phyloP scores from a whole-genome alignment of 2,797 vertebrate genomes.

The Rhabdophis nuchalis region DNA sequence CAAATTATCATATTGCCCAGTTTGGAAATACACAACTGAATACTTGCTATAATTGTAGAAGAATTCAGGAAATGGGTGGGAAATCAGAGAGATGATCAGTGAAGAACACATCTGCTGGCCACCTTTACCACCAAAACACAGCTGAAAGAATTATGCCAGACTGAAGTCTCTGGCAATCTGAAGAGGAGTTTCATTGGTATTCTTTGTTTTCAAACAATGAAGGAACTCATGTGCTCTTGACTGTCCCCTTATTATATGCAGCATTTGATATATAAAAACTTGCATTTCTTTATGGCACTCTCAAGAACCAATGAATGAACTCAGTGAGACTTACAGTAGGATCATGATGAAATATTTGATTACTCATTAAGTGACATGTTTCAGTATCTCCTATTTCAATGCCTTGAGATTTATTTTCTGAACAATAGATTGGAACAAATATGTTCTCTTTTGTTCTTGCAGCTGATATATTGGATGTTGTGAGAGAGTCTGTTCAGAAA shows the following conservation, averaged over 20 bases:
- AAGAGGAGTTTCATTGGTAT: background rate
- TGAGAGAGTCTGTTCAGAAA: conserved; percentile 83
- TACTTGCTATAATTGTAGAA: background rate
- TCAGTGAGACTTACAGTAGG: background rate
- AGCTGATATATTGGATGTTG: conserved; percentile 86
- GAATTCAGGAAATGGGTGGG: background rate
- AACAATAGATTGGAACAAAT: background rate
- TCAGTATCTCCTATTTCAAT: background rate
- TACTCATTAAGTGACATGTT: background rate
- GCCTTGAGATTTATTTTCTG: background rate
- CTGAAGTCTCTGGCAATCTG: background rate
- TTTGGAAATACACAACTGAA: background rate
- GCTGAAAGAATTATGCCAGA: background rate
- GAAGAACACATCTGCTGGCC: background rate
- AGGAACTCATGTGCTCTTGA: background rate
- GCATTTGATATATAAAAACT: background rate
- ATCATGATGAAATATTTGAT: background rate
- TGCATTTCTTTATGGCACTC: background rate
- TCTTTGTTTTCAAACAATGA: background rate
- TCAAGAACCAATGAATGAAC: background rate
- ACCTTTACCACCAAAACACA: background rate
- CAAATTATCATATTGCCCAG: background rate
- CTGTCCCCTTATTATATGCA: background rate
- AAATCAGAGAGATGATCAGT: background rate
- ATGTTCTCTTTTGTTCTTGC: conserved; percentile 22